Base-by-base conservation (phyloP, 2,797 vertebrate species). In the Meriones psammophilus region DNA sequence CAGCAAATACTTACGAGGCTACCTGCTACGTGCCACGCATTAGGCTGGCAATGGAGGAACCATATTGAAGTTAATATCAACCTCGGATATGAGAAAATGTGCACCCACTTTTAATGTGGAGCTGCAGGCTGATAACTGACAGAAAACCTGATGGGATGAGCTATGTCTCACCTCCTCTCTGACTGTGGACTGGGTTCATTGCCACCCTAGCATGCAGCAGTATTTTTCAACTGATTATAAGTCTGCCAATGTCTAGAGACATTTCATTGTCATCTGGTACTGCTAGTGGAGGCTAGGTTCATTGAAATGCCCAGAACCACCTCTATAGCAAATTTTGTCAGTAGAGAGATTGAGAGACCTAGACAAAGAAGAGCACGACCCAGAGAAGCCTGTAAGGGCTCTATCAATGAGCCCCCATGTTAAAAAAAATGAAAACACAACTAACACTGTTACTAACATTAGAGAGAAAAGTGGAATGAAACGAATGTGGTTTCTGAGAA, bases 401-500 rank as follows among this genome's bases (percentile, higher is more conserved):
- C 6, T 77, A 46, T 39, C 71, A 42, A 6, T 36, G 14, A 88
- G 8, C 56, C n/a, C 3, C 22, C 12, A 1, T 8, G 9, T 13
- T 42, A 20, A 50, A 68, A 60, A 60, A 26, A 12, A 58, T 68
- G 39, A 69, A 78, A 58, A 13, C 50, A 50, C 50, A 50, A 50
- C 58, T 92, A 73, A 76, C 46, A 58, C 20, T 56, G 8, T 84
- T n/a, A 88, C 94, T 74, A 95, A 94, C 56, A 39, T 62, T 54
- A 22, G n/a, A 56, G 42, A 89, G 50, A 71, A 87, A 64, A 77
- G 7, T 71, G n/a, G 74, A 88, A 58, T 80, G n/a, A 56, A 79
- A 85, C 84, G 33, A 90, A 80, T 22, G 50, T 69, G 64, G 69
- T 60, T 84, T 94, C 24, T 62, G 69, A 96, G 88, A 79, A 58